These are phyloP conservation scores for Neopelma chrysocephalum DNA, from an alignment of 2,797 vertebrate genomes.

Conservation along the genomic window DNA sequence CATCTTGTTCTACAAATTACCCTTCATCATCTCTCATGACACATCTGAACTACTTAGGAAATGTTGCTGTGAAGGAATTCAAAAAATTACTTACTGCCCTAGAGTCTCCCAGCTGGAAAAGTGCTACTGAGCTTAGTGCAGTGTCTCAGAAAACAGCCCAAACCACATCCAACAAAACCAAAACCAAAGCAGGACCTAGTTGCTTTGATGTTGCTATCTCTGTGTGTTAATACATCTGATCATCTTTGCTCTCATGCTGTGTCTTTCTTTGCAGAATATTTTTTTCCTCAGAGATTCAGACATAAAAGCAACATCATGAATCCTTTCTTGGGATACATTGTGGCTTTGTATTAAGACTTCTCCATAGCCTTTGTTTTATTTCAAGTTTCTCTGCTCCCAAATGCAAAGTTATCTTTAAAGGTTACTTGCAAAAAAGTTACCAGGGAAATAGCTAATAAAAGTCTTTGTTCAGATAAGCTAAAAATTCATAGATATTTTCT, in stretches of 20 bases:
- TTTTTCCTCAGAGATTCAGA: background rate
- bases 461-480: conserved; percentile 23
- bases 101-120: background rate
- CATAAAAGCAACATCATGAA: background rate
- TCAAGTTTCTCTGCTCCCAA: background rate
- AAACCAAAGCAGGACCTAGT: background rate
- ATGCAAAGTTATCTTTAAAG: conserved; percentile 38
- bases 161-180: background rate
- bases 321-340: background rate
- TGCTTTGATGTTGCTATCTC: background rate
- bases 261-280: background rate
- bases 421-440: conserved; percentile 11
- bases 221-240: background rate
- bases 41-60: background rate
- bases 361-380: conserved; percentile 2
- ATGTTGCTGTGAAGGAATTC: background rate
- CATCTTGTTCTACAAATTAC: background rate
- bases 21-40: background rate
- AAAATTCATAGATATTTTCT: conserved; percentile 9
- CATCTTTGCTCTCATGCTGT: background rate
- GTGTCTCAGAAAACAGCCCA: background rate
- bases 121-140: background rate
- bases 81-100: background rate
- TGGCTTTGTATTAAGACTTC: background rate
- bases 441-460: conserved; percentile 10